Percentiles rank a stretch among this genome's conserved stretches.
These are phyloP conservation scores for Papilio gigon DNA, from an alignment of 2,888 invertebrate species.

Conservation along the genomic window DNA sequence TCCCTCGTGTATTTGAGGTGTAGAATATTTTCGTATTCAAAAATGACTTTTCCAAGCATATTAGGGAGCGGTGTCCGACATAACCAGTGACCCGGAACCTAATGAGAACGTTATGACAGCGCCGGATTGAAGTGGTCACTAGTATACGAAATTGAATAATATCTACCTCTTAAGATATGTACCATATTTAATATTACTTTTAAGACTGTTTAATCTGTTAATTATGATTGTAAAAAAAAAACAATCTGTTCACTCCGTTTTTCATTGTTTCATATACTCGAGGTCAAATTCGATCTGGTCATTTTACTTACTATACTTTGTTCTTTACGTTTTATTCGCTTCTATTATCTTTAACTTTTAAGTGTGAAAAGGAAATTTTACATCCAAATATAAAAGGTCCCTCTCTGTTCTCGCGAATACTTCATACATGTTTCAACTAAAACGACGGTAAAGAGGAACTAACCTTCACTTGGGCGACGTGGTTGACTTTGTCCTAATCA, in stretches of 20 bases:
- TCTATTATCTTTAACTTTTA: background rate
- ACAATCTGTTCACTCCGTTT: conserved; percentile 6
- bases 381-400: background rate
- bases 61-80: conserved; percentile 16
- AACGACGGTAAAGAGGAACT: no score
- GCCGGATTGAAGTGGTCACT: conserved; percentile 26
- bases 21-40: background rate
- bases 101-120: conserved; percentile 23
- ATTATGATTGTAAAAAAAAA: no score
- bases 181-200: no score
- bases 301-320: background rate
- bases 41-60: conserved; percentile 4
- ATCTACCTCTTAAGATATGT: conserved; percentile 16
- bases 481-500: no score
- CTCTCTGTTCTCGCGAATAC: no score
- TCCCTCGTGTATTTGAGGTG: background rate
- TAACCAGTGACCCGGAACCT: conserved; percentile 30
- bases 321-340: background rate
- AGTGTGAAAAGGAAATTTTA: background rate
- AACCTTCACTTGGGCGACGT: no score
- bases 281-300: background rate
- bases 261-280: background rate
- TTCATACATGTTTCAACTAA: no score
- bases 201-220: no score
- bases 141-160: conserved; percentile 28